Base-by-base conservation (phyloP, 2,113 vertebrate genomes). In the Cyprinodon variegatus region DNA sequence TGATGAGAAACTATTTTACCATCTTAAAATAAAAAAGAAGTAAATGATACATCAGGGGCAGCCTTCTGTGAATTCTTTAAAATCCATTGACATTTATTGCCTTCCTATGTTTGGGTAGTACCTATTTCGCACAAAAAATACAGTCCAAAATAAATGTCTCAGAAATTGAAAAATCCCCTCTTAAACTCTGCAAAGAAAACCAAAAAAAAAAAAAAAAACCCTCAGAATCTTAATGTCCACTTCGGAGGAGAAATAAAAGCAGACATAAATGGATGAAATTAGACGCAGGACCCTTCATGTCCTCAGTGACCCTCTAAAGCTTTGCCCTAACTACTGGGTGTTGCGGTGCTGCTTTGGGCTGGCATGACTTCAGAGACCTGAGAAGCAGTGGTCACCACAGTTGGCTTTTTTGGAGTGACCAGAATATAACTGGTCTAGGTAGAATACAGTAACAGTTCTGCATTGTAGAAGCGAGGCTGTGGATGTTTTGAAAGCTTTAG, bases 311-410 rank as follows among this genome's bases (percentile, higher is more conserved):
- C 81, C 63, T 14, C 48, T 68, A 57, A 76, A 80, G 77, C 61
- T 77, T 70, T 72, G 75, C 64, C 71, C 71, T 86, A 77, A 86
- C 65, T 77, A 76, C 74, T 86, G 77, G 82, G 68, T 79, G 41
- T 83, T 79, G 77, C 61, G 36, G 82, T 61, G 65, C 78, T 76
- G 79, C 76, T 74, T 41, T 65, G 79, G 50, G 41, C 69, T 75
- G 74, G 82, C 77, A 72, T 64, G 72, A 79, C 83, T 69, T 82
- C 72, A 38, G 29, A 74, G 50, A 73, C 68, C 64, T 88, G 79
- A 74, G 77, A 76, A 65, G 46, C 63, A 29, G 64, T 46, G 40
- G 68, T 48, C 50, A 72, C 82, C 43, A 53, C 39, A 64, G 61
- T 60, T 72, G 53, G 63, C 37, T 67, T 76, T 82, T 79, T 3